Evolutionary conservation across 2,888 invertebrate genomes (phyloP), one percentile per base, ranked within the genome.

Genomic region (Odontocolon sp.): DNA sequence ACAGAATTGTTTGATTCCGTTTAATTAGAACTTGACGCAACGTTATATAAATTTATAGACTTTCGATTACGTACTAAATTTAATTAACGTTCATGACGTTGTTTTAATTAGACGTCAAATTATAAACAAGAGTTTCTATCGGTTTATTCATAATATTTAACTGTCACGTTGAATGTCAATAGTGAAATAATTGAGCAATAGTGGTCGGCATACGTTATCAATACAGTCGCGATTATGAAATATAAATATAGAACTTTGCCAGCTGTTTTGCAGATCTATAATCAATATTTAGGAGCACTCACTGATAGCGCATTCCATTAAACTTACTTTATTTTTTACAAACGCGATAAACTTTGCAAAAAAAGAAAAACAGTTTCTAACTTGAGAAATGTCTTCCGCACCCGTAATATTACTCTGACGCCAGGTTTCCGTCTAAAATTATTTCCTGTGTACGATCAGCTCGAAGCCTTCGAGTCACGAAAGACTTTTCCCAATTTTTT

Each of bases 401-500:
- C 9, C 36, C 8, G 36, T 2, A 5, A 36, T 9, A 36, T 36
- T 36, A 36, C 8, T 2, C n/a, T 36, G 5, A 50, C 14, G n/a
- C 23, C 2, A 21, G n/a, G 2, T 50, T 50, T 14, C 14, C 6
- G 50, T 50, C 2, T 6, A 1, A 28, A 50, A 14, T 50, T 11
- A 14, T 28, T 26, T 50, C 14, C 28, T n/a, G n/a, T n/a, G 8
- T 50, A 28, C 11, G 8, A 26, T 8, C 2, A 16, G 50, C 26
- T 50, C 33, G 14, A 14, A 28, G 21, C 18, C 31, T 31, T 16
- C 16, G 8, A 8, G n/a, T n/a, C 42, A 5, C 8, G 0, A 11
- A 26, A 36, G 54, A 18, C 21, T 68, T 64, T 64, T 16, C 36
- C 56, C 42, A 40, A 11, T 40, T 14, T 6, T 8, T 5, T 31